Evolutionary conservation across 2,888 invertebrate genomes (phyloP), one percentile per base, ranked within the genome.

Genomic region (Siphonodentalium dalli): DNA sequence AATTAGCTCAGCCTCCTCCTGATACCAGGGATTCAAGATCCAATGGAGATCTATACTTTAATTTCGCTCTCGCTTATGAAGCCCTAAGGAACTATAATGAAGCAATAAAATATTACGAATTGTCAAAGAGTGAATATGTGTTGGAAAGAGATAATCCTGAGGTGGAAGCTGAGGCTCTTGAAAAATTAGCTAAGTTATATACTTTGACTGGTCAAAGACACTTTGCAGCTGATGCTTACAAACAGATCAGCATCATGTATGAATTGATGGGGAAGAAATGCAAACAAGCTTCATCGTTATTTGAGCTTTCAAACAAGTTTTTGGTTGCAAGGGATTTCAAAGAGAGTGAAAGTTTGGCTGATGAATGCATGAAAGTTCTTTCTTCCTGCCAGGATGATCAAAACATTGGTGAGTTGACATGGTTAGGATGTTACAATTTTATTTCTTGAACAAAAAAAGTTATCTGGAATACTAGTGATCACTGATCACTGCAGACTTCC

Each of bases 1-100:
- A 70, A 8, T 58, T 58, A 39, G 71, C 72, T 13, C 41, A 61
- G 15, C 72, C 74, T 2, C 68, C 72, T 27, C 53, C 58, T 6
- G 60, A 59, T 28, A 34, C 34, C 31, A 48, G 46, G 29, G 67
- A 69, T 59, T 66, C 66, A 11, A 60, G 48, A 29, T 70, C 69
- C 3, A 73, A 73, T 58, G 75, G 71, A 0, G 78, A 77, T 57
- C 57, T 78, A 9, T 75, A 63, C 54, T 77, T 69, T 49, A 78
- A 77, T 57, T 68, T 71, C 41, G 78, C 68, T 21, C 56, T 76
- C 18, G 77, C 67, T 3, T 66, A 69, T 61, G 74, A 77, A 54
- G 54, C 58, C 13, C 43, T 68, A 15, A 49, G 55, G 6, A 61
- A 68, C 24, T 24, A 31, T 2, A 45, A 41, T 24, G 68, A 71